These are phyloP conservation scores for Dryoscopus gambensis DNA, from an alignment of 2,113 vertebrate genomes.

Conservation along the genomic window DNA sequence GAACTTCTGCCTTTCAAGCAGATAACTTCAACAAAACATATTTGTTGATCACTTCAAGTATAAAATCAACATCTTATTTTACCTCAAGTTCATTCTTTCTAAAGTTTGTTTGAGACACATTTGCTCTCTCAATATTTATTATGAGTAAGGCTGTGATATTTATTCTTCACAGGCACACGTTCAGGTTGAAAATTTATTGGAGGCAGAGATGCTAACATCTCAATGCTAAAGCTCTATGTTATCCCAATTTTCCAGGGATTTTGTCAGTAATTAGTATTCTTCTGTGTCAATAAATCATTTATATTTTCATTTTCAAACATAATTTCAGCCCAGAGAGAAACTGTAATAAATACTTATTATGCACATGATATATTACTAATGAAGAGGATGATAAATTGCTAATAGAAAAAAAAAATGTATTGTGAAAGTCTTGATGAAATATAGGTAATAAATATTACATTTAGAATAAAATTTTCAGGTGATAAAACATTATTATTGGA, in stretches of 20 bases:
- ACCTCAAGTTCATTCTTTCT: not conserved
- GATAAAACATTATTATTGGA: not conserved
- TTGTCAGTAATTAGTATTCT: constrained; percentile 21
- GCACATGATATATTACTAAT: not conserved
- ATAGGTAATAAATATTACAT: not conserved
- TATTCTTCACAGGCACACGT: not conserved
- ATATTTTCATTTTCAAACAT: not conserved
- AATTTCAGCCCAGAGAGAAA: not conserved
- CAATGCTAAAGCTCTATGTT: not conserved
- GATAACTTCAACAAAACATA: not conserved
- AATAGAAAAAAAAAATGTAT: not conserved
- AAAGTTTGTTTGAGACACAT: not conserved
- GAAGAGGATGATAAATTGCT: not conserved
- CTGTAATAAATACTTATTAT: constrained; percentile 8
- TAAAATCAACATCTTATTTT: not conserved
- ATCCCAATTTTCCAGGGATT: not conserved
- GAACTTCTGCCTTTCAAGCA: not conserved
- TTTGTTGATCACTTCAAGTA: not conserved
- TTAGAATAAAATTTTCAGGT: not conserved
- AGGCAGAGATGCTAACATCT: not conserved
- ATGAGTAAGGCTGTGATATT: not conserved
- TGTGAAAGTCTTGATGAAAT: not conserved
- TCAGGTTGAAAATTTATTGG: not conserved
- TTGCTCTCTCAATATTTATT: not conserved
- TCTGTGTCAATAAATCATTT: not conserved